Evolutionary conservation across 1,140 invertebrate species (phyloP), one percentile per base, ranked within the genome.

Genomic region (Drosophila pseudoobscura): DNA sequence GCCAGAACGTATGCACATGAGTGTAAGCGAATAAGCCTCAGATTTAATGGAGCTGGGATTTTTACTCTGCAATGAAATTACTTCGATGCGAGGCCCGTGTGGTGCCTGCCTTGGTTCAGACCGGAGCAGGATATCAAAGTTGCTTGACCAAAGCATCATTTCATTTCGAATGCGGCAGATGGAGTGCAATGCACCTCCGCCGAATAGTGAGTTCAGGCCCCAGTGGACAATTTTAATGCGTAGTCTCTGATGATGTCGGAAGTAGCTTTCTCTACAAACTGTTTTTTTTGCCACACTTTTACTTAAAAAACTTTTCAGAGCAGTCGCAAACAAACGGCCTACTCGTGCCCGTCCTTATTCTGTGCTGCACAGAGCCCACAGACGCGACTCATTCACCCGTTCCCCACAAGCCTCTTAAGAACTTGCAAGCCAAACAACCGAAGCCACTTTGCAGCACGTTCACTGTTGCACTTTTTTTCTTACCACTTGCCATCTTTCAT

Each of bases 391-490:
- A 24, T 49, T 26, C 35, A 50, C 52, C 62, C 46, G 43, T 35
- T 49, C 60, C 57, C 60, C 79, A 53, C 60, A 75, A 75, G 57
- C 57, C 80, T 84, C 76, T 72, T 76, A 70, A 54, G 60, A 77
- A 87, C 82, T 87, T 82, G 62, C 57, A 54, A 80, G 72, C 72
- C 72, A 75, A 75, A 75, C 72, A 75, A 75, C 71, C 72, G 71
- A 66, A 53, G 73, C 73, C 77, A 85, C 80, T 84, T 76, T 87
- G 70, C 68, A 77, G 80, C 77, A 45, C 80, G 75, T 82, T 80
- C 66, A 66, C 82, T 87, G 80, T 80, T 85, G 78, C 78, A 87
- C 66, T 63, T 85, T 78, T 74, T 85, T 66, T 56, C 63, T 71
- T 68, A 13, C 60, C 78, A 77, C 73, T 80, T 51, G 62, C 69